phyloP scores from a whole-genome alignment of 92 coral and sea anemone species.

The Zoanthus gigantus region DNA sequence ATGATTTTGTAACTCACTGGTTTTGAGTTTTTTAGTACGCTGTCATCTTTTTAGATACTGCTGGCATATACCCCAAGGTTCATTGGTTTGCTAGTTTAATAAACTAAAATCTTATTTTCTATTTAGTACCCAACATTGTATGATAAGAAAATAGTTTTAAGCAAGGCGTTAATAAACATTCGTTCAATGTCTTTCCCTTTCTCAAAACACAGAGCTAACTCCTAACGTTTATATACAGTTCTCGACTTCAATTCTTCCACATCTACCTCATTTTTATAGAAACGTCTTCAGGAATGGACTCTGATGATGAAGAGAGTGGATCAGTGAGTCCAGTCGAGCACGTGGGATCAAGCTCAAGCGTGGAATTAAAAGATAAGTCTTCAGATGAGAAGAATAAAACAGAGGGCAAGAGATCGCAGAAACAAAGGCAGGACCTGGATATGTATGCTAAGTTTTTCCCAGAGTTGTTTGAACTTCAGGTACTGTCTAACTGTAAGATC shows the following conservation, averaged over 20 bases:
- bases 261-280: slow-evolving; percentile 26
- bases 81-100: no score
- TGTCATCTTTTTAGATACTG: no score
- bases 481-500: slow-evolving; percentile 10
- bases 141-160: no score
- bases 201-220: no score
- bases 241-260: neutral
- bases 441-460: slow-evolving; percentile 91
- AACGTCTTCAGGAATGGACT: slow-evolving; percentile 88
- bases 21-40: no score
- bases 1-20: no score
- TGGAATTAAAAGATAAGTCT: neutral
- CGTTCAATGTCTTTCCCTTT: no score
- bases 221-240: neutral
- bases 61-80: no score
- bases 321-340: slow-evolving; percentile 76
- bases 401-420: slow-evolving; percentile 43
- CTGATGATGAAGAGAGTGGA: slow-evolving; percentile 84
- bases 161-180: no score
- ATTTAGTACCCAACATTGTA: no score
- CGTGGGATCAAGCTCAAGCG: slow-evolving; percentile 48
- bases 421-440: slow-evolving; percentile 76
- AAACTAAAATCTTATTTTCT: no score
- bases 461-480: slow-evolving; percentile 83
- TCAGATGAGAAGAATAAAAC: slow-evolving; percentile 3